Evolutionary conservation across 2,113 vertebrate genomes (phyloP).

Genomic region (Pomatostomus ruficeps): DNA sequence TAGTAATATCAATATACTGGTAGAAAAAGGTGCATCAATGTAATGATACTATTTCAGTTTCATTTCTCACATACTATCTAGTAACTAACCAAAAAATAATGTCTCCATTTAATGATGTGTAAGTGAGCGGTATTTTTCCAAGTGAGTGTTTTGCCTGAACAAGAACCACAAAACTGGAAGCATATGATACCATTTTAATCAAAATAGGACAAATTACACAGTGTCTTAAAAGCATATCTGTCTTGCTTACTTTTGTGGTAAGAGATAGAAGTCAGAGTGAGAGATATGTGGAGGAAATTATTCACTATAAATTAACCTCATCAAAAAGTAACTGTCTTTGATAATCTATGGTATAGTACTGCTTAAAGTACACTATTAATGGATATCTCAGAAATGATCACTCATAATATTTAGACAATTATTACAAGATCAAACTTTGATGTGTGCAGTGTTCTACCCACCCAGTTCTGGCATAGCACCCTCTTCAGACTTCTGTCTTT

Average conservation of each 20-base stretch:
- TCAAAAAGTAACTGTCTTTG: background rate
- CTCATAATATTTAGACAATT: background rate
- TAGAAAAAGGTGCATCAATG: background rate
- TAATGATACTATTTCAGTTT: background rate
- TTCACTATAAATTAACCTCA: background rate
- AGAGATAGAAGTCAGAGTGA: background rate
- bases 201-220: background rate
- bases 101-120: background rate
- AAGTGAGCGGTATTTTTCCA: background rate
- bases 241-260: background rate
- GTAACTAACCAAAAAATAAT: background rate
- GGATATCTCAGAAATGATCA: background rate
- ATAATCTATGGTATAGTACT: background rate
- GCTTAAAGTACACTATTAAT: background rate
- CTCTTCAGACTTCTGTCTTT: constrained; percentile 64
- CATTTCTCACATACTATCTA: background rate
- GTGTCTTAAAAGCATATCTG: background rate
- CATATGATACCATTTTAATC: background rate
- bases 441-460: constrained; percentile 41
- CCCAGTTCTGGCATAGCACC: constrained; percentile 69
- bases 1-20: background rate
- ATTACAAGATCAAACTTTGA: constrained; percentile 61
- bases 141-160: background rate
- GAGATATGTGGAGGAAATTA: background rate
- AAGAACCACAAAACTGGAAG: background rate